These are phyloP conservation scores for Pantelozetes paolii DNA, from an alignment of 2,888 invertebrate genomes.

Conservation along the genomic window DNA sequence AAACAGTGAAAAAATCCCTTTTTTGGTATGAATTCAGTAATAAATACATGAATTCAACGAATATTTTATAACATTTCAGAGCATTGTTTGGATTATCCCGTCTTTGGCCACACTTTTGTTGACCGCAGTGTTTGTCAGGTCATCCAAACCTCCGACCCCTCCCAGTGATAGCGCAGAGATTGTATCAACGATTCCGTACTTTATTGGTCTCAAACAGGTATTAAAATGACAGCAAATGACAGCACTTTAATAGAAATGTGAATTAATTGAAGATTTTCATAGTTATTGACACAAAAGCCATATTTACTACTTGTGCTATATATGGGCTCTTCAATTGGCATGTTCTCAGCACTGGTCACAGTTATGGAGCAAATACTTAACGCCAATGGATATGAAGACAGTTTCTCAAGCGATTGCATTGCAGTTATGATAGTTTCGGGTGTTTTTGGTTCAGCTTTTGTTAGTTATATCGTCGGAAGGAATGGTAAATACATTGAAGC, in stretches of 20 bases:
- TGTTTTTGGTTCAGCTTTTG: constrained; percentile 13
- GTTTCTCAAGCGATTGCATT: constrained; percentile 1
- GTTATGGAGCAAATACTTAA: constrained; percentile 28
- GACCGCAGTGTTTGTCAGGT: background rate
- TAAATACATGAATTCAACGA: background rate
- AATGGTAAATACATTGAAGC: constrained; percentile 16
- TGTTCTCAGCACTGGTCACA: constrained; percentile 16
- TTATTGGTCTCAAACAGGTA: constrained; percentile 31
- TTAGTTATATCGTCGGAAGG: constrained; percentile 17
- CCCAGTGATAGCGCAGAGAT: constrained; percentile 40
- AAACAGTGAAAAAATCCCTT: constrained; percentile 9
- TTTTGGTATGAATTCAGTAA: constrained; percentile 15
- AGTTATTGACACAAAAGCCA: constrained; percentile 37
- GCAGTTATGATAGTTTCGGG: constrained; percentile 32
- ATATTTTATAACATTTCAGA: background rate
- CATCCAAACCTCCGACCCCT: constrained; percentile 41
- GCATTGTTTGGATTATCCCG: constrained; percentile 20
- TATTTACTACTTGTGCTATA: constrained; percentile 32
- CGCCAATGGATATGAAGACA: background rate
- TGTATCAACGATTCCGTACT: constrained; percentile 18
- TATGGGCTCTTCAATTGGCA: constrained; percentile 30
- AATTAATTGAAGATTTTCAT: background rate
- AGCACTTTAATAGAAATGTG: background rate
- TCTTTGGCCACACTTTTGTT: background rate
- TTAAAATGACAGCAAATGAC: background rate